Conservation (phyloP, 2,113 vertebrate genomes). For the Spea multiplicata region DNA sequence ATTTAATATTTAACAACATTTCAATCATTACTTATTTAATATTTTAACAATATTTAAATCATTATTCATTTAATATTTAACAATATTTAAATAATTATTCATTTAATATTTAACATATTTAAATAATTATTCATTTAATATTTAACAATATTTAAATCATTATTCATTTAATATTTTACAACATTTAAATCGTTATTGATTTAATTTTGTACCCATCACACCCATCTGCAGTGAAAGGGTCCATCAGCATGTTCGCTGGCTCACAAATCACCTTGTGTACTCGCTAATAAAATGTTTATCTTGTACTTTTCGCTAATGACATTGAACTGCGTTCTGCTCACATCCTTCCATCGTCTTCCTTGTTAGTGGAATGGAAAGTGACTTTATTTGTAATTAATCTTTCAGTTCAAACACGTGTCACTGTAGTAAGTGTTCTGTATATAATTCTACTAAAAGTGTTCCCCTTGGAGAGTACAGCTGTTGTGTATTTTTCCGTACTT, state of each 20-base stretch:
- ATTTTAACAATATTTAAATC: no score
- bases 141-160: no score
- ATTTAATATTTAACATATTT: no score
- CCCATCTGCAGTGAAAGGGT: background rate
- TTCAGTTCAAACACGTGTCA: constrained; percentile 31
- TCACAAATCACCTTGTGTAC: background rate
- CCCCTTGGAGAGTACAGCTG: constrained; percentile 30
- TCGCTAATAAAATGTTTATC: constrained; percentile 20
- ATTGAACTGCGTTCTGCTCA: constrained; percentile 12
- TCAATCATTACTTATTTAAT: no score
- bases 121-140: no score
- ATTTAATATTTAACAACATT: no score
- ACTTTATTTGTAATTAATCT: constrained; percentile 40
- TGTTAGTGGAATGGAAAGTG: constrained; percentile 42
- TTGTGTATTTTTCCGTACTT: constrained; percentile 41
- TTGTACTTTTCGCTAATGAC: constrained; percentile 17
- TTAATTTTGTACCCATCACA: no score
- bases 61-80: no score
- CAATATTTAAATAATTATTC: no score
- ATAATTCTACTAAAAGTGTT: constrained; percentile 25
- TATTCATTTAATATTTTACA: no score
- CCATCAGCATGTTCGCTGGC: background rate
- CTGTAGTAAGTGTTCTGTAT: constrained; percentile 38
- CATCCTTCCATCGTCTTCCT: constrained; percentile 26
- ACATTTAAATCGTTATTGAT: no score